A percentile compares a stretch with the other conserved stretches of the same genome.
phyloP scores from a whole-genome alignment of 2,797 vertebrate species.

The Sebastes variabilis region DNA sequence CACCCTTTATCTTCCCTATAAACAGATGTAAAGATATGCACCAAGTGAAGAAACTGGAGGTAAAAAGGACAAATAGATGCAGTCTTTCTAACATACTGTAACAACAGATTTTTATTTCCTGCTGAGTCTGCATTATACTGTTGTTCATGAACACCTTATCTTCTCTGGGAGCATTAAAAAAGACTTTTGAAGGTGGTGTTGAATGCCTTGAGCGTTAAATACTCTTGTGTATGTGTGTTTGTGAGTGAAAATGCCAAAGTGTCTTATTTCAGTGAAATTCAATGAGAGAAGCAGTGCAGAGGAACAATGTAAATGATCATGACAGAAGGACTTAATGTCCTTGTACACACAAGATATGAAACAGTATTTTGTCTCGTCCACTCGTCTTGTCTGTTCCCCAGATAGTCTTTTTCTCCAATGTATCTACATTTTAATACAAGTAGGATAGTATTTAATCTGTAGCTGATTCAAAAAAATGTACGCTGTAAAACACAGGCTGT shows the following conservation, averaged over 20 bases:
- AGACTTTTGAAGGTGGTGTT: slow-evolving; percentile 28
- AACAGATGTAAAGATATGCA: slow-evolving; percentile 32
- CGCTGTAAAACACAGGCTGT: not conserved
- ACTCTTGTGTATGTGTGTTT: not conserved
- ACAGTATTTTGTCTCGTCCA: not conserved
- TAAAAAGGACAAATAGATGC: slow-evolving; percentile 41
- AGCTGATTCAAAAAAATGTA: not conserved
- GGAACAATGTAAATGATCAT: not conserved
- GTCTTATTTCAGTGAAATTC: slow-evolving; percentile 25
- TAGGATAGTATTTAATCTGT: not conserved
- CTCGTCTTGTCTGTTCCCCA: not conserved
- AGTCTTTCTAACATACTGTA: not conserved
- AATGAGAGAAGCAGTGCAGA: not conserved
- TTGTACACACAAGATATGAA: not conserved
- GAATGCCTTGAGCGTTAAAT: slow-evolving; percentile 33
- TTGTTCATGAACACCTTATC: slow-evolving; percentile 33
- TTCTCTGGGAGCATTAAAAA: slow-evolving; percentile 43
- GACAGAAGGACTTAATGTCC: slow-evolving; percentile 5
- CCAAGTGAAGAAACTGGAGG: not conserved
- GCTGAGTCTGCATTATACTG: slow-evolving; percentile 43
- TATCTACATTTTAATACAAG: not conserved
- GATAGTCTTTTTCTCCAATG: not conserved
- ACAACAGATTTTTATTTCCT: slow-evolving; percentile 55
- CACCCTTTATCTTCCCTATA: slow-evolving; percentile 43
- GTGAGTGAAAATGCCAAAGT: not conserved